These are phyloP conservation scores for Brachypalpus laphriformis DNA, from an alignment of 2,888 invertebrate species.

Conservation along the genomic window DNA sequence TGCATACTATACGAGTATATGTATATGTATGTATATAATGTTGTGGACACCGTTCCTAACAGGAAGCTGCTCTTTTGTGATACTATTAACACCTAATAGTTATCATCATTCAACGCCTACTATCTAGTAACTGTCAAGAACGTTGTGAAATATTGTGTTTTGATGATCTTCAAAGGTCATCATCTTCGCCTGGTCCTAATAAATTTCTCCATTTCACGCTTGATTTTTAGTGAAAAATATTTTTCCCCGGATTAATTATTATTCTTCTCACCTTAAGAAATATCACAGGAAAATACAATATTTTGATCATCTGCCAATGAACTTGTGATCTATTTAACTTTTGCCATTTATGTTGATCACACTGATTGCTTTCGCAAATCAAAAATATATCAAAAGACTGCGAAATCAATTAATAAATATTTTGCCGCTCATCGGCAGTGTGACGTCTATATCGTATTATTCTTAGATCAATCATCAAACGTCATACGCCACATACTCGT, in stretches of 20 bases:
- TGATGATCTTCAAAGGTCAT: not conserved
- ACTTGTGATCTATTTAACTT: not conserved
- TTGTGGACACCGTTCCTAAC: not conserved
- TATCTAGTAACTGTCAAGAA: not conserved
- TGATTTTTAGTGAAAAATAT: not conserved
- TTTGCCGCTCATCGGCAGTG: not conserved
- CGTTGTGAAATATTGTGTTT: not conserved
- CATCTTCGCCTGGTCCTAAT: not conserved
- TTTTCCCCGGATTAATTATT: not conserved
- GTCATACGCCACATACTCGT: not conserved
- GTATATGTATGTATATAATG: too few species aligned
- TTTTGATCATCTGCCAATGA: conserved; percentile 11
- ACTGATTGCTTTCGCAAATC: not conserved
- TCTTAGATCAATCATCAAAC: not conserved
- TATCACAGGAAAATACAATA: not conserved
- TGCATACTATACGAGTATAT: too few species aligned
- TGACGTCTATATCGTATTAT: not conserved
- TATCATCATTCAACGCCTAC: not conserved
- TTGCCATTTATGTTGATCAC: not conserved
- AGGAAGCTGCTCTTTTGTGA: not conserved
- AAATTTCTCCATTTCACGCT: not conserved
- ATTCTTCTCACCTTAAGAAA: conserved; percentile 3
- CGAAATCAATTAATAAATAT: not conserved
- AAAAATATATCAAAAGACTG: not conserved
- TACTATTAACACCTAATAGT: not conserved